A percentile compares a stretch with the other conserved stretches of the same genome.
Conservation (phyloP, 2,113 vertebrate genomes). For the Cavia porcellus region DNA sequence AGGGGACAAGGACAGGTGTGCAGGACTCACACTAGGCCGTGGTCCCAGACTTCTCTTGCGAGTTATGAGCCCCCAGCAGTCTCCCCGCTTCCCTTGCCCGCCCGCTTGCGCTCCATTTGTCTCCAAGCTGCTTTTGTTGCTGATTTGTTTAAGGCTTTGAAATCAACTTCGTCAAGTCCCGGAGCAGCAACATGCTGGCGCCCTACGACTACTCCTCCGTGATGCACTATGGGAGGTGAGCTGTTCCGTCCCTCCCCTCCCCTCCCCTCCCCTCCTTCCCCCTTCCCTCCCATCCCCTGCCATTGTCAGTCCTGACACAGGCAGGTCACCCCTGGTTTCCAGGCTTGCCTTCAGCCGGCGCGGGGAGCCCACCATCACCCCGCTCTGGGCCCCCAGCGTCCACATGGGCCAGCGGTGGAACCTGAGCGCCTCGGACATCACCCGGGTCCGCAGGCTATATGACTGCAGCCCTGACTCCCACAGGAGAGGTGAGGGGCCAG, state of each 20-base stretch:
- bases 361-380: slow-evolving; percentile 78
- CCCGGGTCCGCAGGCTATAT: slow-evolving; percentile 81
- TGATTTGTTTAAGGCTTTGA: slow-evolving; percentile 79
- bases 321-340: background rate
- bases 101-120: background rate
- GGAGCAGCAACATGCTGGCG: slow-evolving; percentile 81
- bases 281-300: background rate
- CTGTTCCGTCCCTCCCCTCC: fast-evolving
- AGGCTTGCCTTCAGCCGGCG: slow-evolving; percentile 83
- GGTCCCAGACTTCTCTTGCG: background rate
- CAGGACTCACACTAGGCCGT: background rate
- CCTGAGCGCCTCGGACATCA: slow-evolving; percentile 82
- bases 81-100: fast-evolving
- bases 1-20: background rate
- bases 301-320: background rate
- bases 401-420: slow-evolving; percentile 83
- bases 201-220: slow-evolving; percentile 84
- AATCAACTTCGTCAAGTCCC: slow-evolving; percentile 85
- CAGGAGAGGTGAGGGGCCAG: slow-evolving; percentile 50
- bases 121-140: background rate
- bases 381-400: slow-evolving; percentile 36
- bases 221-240: slow-evolving; percentile 86
- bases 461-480: slow-evolving; percentile 65
- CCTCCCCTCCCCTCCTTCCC: background rate
- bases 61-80: background rate